Evolutionary conservation across 2,888 invertebrate species (phyloP).

Genomic region (Ceramica pisi): DNA sequence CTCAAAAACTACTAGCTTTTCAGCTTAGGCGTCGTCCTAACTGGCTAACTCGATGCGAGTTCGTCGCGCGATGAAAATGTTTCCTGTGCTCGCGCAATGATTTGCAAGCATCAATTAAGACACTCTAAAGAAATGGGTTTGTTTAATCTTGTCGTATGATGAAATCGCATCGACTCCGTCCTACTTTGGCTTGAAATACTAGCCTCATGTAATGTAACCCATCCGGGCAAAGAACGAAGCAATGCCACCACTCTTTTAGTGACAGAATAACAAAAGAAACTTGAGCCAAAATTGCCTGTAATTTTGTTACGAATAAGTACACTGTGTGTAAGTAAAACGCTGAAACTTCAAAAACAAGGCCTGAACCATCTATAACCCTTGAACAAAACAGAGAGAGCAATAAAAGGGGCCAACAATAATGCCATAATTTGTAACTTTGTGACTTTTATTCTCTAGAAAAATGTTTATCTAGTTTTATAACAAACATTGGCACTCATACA

Average conservation of each 20-base stretch:
- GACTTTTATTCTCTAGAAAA: constrained; percentile 49
- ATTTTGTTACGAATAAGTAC: not conserved
- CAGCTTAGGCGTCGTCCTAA: too few species aligned
- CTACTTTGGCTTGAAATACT: not conserved
- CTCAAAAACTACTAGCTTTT: too few species aligned
- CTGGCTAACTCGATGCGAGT: too few species aligned
- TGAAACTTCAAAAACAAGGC: constrained; percentile 29
- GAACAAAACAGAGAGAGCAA: constrained; percentile 34
- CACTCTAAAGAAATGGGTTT: too few species aligned
- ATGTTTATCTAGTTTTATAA: constrained; percentile 51
- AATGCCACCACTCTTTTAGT: not conserved
- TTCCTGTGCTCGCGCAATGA: too few species aligned
- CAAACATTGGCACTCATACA: constrained; percentile 52
- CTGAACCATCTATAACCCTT: constrained; percentile 20
- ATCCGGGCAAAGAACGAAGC: not conserved
- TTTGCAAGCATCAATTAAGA: too few species aligned
- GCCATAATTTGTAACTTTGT: constrained; percentile 48
- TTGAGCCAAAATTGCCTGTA: not conserved
- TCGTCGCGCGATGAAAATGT: too few species aligned
- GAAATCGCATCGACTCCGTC: too few species aligned
- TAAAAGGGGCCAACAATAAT: constrained; percentile 52
- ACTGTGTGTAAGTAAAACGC: not conserved
- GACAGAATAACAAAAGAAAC: not conserved
- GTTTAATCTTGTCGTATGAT: too few species aligned
- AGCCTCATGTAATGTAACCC: not conserved